Conservation (phyloP, 2,888 invertebrate species). For the Erebia palarica region DNA sequence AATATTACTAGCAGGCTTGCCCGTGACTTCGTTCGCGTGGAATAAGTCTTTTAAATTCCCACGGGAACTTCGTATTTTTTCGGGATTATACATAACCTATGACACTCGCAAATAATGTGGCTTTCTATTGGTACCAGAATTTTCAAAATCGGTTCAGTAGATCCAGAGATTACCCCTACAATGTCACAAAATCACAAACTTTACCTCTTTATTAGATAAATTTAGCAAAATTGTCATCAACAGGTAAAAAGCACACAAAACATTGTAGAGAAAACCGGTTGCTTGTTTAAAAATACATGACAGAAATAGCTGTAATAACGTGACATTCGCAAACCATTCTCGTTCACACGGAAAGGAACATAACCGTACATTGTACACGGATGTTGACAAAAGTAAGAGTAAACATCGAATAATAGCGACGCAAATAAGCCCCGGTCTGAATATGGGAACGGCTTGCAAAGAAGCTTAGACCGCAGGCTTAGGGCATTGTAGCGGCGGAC, state of each 20-base stretch:
- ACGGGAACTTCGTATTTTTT: too few species aligned
- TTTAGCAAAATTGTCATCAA: background rate
- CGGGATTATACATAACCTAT: too few species aligned
- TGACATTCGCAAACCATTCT: background rate
- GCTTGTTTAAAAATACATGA: background rate
- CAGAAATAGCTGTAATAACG: conserved; percentile 8
- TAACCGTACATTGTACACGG: conserved; percentile 30
- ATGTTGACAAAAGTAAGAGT: conserved; percentile 51
- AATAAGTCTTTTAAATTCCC: too few species aligned
- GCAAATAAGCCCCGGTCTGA: conserved; percentile 54
- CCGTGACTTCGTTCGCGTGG: too few species aligned
- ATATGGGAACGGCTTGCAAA: conserved; percentile 48
- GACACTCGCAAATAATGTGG: too few species aligned
- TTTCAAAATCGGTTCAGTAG: too few species aligned
- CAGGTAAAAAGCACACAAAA: background rate
- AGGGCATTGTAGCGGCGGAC: conserved; percentile 6
- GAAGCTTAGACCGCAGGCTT: conserved; percentile 49
- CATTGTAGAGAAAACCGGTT: background rate
- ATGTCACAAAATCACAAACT: too few species aligned
- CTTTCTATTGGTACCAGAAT: too few species aligned
- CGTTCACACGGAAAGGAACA: conserved; percentile 30
- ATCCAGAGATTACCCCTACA: too few species aligned
- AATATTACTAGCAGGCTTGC: too few species aligned
- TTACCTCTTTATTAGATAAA: too few species aligned
- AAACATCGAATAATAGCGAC: conserved; percentile 51